Evolutionary conservation across 1,140 invertebrate genomes (phyloP).

Genomic region (Tetraneura akinire): DNA sequence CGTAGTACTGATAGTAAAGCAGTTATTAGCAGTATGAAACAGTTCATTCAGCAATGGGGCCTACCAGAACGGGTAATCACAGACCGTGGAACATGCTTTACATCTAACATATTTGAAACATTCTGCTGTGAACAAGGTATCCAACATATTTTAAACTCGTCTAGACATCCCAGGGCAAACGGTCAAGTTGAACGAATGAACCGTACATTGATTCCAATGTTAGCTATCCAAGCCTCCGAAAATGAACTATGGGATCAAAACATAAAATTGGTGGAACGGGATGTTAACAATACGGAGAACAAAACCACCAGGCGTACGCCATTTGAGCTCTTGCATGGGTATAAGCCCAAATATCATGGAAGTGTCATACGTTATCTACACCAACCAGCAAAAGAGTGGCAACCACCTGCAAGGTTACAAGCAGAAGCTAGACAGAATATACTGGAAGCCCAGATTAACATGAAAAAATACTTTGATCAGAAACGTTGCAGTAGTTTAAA

Average conservation of each 20-base stretch:
- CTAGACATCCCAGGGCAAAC: slow-evolving; percentile 7
- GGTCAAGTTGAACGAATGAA: slow-evolving; percentile 22
- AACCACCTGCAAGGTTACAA: not conserved
- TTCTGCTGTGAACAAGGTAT: slow-evolving; percentile 14
- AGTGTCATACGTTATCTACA: not conserved
- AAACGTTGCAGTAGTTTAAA: not conserved
- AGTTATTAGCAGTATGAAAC: not conserved
- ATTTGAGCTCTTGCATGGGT: slow-evolving; percentile 11
- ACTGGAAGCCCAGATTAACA: not conserved
- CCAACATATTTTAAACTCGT: not conserved
- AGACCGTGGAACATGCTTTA: slow-evolving; percentile 21
- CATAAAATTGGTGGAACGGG: not conserved
- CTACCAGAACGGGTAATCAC: not conserved
- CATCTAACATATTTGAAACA: not conserved
- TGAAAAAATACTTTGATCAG: slow-evolving; percentile 26
- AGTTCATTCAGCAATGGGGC: not conserved
- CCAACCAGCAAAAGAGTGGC: not conserved
- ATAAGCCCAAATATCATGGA: not conserved
- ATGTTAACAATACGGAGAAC: not conserved
- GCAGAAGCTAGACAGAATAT: not conserved
- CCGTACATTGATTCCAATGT: not conserved
- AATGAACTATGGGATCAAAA: not conserved
- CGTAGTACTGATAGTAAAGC: not conserved
- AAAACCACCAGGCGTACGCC: not conserved
- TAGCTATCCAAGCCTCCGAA: not conserved